Evolutionary conservation across 2,888 invertebrate genomes (phyloP).

Genomic region (Spisula solida): DNA sequence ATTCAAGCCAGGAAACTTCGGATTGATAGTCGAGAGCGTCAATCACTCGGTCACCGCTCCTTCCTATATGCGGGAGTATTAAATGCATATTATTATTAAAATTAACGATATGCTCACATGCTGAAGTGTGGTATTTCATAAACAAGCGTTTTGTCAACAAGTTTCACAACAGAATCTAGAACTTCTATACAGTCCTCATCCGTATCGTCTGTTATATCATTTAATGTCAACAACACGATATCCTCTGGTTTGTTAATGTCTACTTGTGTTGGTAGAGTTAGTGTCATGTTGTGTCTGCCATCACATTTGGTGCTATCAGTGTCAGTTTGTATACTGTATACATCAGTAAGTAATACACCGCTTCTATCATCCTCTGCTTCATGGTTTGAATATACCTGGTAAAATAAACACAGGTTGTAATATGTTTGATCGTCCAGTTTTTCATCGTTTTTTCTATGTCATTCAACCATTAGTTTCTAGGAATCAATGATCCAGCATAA

Average conservation of each 20-base stretch:
- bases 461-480: too few species aligned
- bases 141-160: not conserved
- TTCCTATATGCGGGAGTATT: too few species aligned
- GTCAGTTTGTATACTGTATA: constrained; percentile 17
- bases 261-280: constrained; percentile 10
- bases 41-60: too few species aligned
- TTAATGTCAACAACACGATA: not conserved
- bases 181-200: constrained; percentile 26
- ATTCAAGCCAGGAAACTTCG: too few species aligned
- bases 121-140: constrained; percentile 43
- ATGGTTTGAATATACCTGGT: constrained; percentile 20
- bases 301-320: not conserved
- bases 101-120: constrained; percentile 17
- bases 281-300: constrained; percentile 19
- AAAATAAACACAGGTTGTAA: not conserved
- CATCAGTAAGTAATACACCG: not conserved
- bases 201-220: constrained; percentile 18
- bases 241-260: not conserved
- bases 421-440: too few species aligned
- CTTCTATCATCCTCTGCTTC: not conserved
- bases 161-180: not conserved
- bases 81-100: too few species aligned
- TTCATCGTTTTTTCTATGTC: too few species aligned
- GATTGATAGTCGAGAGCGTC: too few species aligned
- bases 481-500: too few species aligned